These are phyloP conservation scores for Mongoloraphidia duomilia DNA, from an alignment of 2,888 invertebrate species.

Conservation along the genomic window DNA sequence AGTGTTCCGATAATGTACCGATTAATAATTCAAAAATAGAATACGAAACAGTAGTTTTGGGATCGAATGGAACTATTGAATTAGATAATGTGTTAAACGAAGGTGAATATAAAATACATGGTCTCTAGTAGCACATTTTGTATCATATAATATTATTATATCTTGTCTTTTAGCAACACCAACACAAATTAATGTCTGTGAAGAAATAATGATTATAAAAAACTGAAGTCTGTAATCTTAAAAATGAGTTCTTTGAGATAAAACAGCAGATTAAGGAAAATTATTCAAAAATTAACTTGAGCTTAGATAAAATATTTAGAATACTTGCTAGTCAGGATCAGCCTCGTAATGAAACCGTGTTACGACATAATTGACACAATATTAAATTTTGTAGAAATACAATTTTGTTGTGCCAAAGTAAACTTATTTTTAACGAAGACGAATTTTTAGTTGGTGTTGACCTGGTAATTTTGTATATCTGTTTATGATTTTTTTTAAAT, in stretches of 20 bases:
- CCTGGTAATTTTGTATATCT: too few relatives aligned
- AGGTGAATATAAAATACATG: neutral
- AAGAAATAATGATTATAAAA: neutral
- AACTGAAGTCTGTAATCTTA: neutral
- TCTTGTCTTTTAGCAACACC: neutral
- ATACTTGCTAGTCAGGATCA: neutral
- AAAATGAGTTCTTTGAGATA: neutral
- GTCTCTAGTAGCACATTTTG: neutral
- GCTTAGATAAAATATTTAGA: too few relatives aligned
- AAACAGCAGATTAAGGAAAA: neutral
- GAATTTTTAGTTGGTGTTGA: too few relatives aligned
- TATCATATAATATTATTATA: too few relatives aligned
- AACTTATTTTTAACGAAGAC: too few relatives aligned
- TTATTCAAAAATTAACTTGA: conserved; percentile 1
- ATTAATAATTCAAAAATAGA: neutral
- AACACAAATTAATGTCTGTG: conserved; percentile 2
- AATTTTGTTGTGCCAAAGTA: too few relatives aligned
- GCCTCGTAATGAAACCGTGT: neutral
- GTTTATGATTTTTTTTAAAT: too few relatives aligned
- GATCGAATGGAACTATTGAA: neutral
- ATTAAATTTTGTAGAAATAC: too few relatives aligned
- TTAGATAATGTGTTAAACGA: neutral
- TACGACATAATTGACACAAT: neutral
- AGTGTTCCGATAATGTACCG: neutral
- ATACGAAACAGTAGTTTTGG: neutral